Base-by-base conservation (phyloP, 2,113 vertebrate genomes). In the Neopipo cinnamomea region DNA sequence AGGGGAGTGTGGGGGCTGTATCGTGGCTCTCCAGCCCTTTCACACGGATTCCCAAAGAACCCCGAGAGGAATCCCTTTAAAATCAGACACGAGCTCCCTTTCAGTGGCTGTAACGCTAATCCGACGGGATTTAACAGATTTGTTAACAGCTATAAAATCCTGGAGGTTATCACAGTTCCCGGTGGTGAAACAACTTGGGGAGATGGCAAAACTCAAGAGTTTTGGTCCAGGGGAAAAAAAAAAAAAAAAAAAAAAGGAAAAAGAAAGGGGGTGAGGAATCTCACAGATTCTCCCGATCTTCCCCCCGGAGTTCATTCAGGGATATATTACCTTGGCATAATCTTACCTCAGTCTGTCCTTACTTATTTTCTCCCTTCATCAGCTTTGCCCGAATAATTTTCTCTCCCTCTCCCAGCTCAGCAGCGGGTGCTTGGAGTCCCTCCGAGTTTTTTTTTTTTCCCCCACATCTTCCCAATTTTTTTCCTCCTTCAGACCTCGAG, bases 41-140 rank as follows among this genome's bases (percentile, higher is more conserved):
- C 15, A 12, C 37, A 13, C 21, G 58, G 23, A 31, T 12, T 59
- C 47, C 35, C 41, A 9, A 47, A 24, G 3, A 27, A 23, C 19
- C 2, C 1, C 2, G 67, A 0, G 0, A 15, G 35, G 20, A 15
- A 17, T 8, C 41, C 25, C 81, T 37, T 14, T 7, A 46, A 55
- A 65, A 49, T 8, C 65, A 24, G 42, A 4, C 28, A 11, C 0
- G 12, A 92, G 24, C 61, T 71, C 46, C 31, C 13, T 61, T 21
- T 12, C 5, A 46, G 58, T 3, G 71, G 25, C 46, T 72, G 5
- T 33, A 37, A 67, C 33, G 17, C 13, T 30, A 77, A 91, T 58
- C 81, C 31, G 1, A 12, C 2, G 56, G 25, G 87, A 50, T 73
- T 71, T 35, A 83, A 53, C 1, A 20, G 56, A 39, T 83, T 67